Base-by-base conservation (phyloP, 2,888 invertebrate species). In the Sisyra terminalis region DNA sequence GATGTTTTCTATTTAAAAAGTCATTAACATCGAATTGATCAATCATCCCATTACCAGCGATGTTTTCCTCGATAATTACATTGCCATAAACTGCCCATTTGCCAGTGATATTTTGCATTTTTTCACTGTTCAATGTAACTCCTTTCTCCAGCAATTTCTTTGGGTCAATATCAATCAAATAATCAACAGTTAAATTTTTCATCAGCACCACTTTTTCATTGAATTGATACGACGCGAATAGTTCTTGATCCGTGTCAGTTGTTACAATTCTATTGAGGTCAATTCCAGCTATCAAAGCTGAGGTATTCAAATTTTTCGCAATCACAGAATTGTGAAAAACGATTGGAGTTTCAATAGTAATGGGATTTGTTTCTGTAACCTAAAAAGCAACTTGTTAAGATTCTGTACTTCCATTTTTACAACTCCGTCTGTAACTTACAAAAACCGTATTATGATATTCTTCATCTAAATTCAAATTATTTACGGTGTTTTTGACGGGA, bases 391-490 rank as follows among this genome's bases (percentile, higher is more conserved):
- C n/a, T n/a, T 35, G 35, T 11, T 11, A 11, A 35, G 30, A 29
- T 9, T 29, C 10, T 34, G 11, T 34, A 15, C n/a, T 15, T 2
- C 3, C 15, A 14, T 38, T 8, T 17, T 15, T 14, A 18, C 6
- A 38, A 11, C 11, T 15, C 15, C 3, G 3, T 16, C 3, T 11
- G 3, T 29, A 8, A 53, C 57, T 56, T 57, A 71, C 73, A 70
- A 67, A 60, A 9, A 73, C 52, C 0, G 73, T 70, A 45, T 70
- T 69, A 13, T 54, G 45, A 43, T 59, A 63, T 51, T 71, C 69
- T 30, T 58, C 46, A 2, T 53, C 45, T 13, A 75, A 53, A 47
- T 64, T 53, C 2, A 59, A 46, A 1, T 55, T 60, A 50, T 74
- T 75, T 1, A 68, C 56, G 36, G 55, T 48, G 46, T 52, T 50